Percentiles rank a stretch among this genome's conserved stretches.
Conservation (phyloP, 2,888 invertebrate genomes). For the Spodoptera exigua region DNA sequence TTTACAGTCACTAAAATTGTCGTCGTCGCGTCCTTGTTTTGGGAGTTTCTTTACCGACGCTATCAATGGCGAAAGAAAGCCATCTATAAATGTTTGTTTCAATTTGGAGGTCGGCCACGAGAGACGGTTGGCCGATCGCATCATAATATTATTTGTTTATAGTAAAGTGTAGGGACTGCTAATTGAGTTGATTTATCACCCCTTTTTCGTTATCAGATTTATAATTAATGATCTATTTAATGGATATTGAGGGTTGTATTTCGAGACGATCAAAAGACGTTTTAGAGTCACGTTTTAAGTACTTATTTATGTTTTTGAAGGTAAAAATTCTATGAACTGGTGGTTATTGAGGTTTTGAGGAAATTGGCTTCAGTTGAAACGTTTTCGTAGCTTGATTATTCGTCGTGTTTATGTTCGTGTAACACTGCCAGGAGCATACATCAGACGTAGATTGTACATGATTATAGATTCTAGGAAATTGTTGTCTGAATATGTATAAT, state of each 20-base stretch:
- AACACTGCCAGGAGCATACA: too few relatives aligned
- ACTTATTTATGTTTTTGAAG: slow-evolving; percentile 19
- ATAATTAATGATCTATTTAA: slow-evolving; percentile 49
- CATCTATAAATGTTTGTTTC: slow-evolving; percentile 43
- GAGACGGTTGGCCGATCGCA: slow-evolving; percentile 20
- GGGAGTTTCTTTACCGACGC: slow-evolving; percentile 19
- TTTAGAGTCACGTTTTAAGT: slow-evolving; percentile 25
- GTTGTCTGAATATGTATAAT: too few relatives aligned
- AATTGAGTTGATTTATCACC: slow-evolving; percentile 49
- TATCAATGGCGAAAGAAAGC: slow-evolving; percentile 35
- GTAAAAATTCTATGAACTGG: slow-evolving; percentile 6
- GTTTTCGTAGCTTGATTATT: background rate
- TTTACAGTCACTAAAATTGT: slow-evolving; percentile 33
- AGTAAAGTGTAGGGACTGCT: slow-evolving; percentile 32
- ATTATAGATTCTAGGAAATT: too few relatives aligned
- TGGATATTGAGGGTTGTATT: slow-evolving; percentile 32
- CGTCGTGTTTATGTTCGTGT: background rate
- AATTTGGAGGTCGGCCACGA: slow-evolving; percentile 22
- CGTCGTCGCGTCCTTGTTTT: slow-evolving; percentile 11
- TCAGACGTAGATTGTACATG: too few relatives aligned
- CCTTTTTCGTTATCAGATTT: slow-evolving; percentile 38
- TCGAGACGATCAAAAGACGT: slow-evolving; percentile 38
- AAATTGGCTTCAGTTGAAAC: background rate
- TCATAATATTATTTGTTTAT: slow-evolving; percentile 44
- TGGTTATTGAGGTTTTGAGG: background rate